Evolutionary conservation across 2,797 vertebrate genomes (phyloP).

Genomic region (Takifugu ocellatus): DNA sequence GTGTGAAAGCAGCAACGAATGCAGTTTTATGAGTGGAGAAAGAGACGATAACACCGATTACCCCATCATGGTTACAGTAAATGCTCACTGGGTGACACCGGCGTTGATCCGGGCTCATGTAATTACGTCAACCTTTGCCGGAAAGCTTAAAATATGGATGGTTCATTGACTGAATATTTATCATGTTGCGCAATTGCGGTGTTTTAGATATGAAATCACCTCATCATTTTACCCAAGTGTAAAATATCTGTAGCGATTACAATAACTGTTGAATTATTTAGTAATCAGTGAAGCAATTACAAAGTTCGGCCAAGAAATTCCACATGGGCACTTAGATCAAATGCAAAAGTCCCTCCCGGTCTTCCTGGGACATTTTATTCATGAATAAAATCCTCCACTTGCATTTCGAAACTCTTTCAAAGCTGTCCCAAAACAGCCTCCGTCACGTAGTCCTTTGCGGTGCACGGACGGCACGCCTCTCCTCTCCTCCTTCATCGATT

Average conservation of each 20-base stretch:
- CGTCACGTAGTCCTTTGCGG: conserved; percentile 1
- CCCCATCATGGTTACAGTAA: not conserved
- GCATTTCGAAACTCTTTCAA: conserved; percentile 16
- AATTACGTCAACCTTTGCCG: no score
- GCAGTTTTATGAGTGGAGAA: not conserved
- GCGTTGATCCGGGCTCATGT: no score
- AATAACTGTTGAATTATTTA: no score
- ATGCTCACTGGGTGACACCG: not conserved
- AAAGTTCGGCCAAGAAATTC: no score
- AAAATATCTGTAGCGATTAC: no score
- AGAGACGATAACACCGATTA: not conserved
- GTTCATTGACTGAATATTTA: no score
- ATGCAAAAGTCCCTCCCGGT: no score
- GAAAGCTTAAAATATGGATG: no score
- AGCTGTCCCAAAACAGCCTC: conserved; percentile 44
- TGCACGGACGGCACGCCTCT: conserved; percentile 26
- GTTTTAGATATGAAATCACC: not conserved
- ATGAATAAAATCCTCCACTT: not conserved
- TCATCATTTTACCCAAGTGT: not conserved
- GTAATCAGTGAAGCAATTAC: no score
- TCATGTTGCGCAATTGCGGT: no score
- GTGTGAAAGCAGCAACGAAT: conserved; percentile 11
- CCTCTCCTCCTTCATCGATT: conserved; percentile 52
- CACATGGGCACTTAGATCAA: no score
- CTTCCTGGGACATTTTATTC: not conserved